These are phyloP conservation scores for Datnioides undecimradiatus DNA, from an alignment of 2,113 vertebrate genomes.

Conservation along the genomic window DNA sequence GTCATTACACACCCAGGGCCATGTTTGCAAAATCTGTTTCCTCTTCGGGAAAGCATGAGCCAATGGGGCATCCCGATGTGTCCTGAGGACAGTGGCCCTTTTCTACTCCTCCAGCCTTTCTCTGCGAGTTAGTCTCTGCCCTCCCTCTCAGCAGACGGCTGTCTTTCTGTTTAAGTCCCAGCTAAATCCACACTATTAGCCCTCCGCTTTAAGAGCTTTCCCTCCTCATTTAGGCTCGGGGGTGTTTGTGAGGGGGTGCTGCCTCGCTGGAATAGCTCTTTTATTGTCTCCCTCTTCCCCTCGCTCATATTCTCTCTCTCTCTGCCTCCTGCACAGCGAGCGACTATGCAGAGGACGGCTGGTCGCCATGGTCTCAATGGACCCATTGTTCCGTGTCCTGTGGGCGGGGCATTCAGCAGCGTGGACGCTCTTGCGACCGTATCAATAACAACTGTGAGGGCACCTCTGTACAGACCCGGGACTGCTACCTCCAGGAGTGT, in stretches of 20 bases:
- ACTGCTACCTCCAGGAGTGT: slow-evolving; percentile 97
- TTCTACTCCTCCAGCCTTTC: slow-evolving; percentile 43
- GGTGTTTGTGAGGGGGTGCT: slow-evolving; percentile 58
- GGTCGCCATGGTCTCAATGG: slow-evolving; percentile 99
- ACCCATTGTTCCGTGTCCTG: slow-evolving; percentile 97
- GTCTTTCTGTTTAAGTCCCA: slow-evolving; percentile 59
- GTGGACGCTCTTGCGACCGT: slow-evolving; percentile 97
- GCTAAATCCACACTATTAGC: slow-evolving; percentile 79
- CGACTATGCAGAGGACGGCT: slow-evolving; percentile 95
- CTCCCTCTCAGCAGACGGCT: slow-evolving; percentile 52
- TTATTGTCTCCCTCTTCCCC: slow-evolving; percentile 75
- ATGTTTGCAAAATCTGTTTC: slow-evolving; percentile 73
- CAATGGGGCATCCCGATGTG: slow-evolving; percentile 65
- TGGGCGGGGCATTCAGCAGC: slow-evolving; percentile 97
- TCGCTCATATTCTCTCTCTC: slow-evolving; percentile 61
- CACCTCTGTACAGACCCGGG: slow-evolving; percentile 98
- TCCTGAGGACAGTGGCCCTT: slow-evolving; percentile 60
- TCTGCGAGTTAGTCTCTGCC: slow-evolving; percentile 24
- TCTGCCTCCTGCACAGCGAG: slow-evolving; percentile 85
- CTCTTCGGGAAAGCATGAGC: slow-evolving; percentile 68
- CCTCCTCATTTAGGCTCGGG: slow-evolving; percentile 56
- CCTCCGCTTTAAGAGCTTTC: slow-evolving; percentile 72
- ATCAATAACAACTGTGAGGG: slow-evolving; percentile 98
- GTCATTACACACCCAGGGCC: slow-evolving; percentile 56
- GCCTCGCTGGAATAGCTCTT: slow-evolving; percentile 76